Evolutionary conservation across 2,113 vertebrate species (phyloP), one percentile per base, ranked within the genome.

Genomic region (Myotis lucifugus): DNA sequence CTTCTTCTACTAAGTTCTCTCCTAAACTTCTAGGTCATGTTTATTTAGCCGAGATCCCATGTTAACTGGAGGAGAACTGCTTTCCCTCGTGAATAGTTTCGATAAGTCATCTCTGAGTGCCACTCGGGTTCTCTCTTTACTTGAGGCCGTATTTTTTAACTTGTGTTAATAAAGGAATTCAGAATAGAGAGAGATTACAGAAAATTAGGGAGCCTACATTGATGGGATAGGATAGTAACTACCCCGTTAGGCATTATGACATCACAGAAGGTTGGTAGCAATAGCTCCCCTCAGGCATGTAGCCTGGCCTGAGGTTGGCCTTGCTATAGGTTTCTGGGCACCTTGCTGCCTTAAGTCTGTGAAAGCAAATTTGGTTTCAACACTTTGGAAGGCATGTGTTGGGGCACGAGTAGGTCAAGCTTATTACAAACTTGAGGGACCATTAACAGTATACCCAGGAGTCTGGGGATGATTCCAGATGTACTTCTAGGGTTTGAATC

Each of bases 161-260:
- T 91, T 90, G 14, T 87, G 14, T 88, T 85, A 91, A 52, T 91
- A 85, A 77, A 92, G 40, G 23, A 48, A 93, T 66, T 77, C 52
- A 86, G 29, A 48, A 79, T 79, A 56, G 56, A 37, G 29, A 94
- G 34, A 21, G 42, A 94, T 59, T 42, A 13, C 66, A 86, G 61
- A 85, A 92, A 91, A 40, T 34, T 27, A 72, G 29, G 66, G 67
- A 74, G 73, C 78, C 42, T 52, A 70, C 5, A 46, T 84, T 74
- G 42, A 91, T 84, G 69, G 52, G 61, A 21, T 85, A 0, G 61
- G 61, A 21, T 85, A 0, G 34, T 46, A 70, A 32, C 59, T 92
- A 25, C 15, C 77, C 70, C 40, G 52, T 32, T 34, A 73, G 81
- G 32, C 70, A 7, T 89, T 52, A 17, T 59, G 66, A 64, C 23